Evolutionary conservation across 2,888 invertebrate species (phyloP).

Genomic region (Ceramica pisi): DNA sequence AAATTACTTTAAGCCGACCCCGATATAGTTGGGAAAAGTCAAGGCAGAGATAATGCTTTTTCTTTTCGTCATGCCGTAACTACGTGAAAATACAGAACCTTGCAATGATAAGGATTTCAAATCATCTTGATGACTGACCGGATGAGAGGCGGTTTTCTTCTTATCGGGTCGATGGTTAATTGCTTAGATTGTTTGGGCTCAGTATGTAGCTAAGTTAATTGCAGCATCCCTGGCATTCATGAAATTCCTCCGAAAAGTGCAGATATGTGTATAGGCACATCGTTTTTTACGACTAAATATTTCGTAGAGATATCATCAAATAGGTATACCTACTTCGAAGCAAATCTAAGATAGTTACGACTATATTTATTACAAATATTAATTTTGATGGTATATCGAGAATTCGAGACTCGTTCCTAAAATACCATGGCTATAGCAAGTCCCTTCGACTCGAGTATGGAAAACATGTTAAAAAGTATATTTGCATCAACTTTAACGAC

Average conservation of each 20-base stretch:
- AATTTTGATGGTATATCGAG: slow-evolving; percentile 10
- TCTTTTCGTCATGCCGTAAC: no score
- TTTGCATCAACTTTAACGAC: slow-evolving; percentile 72
- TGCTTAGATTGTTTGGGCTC: no score
- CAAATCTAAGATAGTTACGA: slow-evolving; percentile 9
- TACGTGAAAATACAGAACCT: no score
- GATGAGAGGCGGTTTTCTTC: no score
- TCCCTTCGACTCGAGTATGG: slow-evolving; percentile 26
- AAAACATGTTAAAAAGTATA: slow-evolving; percentile 63
- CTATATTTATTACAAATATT: slow-evolving; percentile 18
- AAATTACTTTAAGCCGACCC: no score
- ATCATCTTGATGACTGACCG: neutral
- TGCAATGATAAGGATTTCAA: neutral
- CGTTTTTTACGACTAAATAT: neutral
- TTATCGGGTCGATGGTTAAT: no score
- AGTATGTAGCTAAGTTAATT: no score
- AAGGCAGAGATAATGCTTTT: no score
- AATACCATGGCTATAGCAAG: slow-evolving; percentile 19
- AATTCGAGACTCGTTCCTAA: slow-evolving; percentile 20
- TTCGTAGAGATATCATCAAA: neutral
- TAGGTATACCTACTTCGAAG: neutral
- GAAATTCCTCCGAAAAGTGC: no score
- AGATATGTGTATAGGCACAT: neutral
- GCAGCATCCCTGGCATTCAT: no score
- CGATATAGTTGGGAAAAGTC: no score